Evolutionary conservation across 2,113 vertebrate genomes (phyloP).

Genomic region (Grallaria varia): DNA sequence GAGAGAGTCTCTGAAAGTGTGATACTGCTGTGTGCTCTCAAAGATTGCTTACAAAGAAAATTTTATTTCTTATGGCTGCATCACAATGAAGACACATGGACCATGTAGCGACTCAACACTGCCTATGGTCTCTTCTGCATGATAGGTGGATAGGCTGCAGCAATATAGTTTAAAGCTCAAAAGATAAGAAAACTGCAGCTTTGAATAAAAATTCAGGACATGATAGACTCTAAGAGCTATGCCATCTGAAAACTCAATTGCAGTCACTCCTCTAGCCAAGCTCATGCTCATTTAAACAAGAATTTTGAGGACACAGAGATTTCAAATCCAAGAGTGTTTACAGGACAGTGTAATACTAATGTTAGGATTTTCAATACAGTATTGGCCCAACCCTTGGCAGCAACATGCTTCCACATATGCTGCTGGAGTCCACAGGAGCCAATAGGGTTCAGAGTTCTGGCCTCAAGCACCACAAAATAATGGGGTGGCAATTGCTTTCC

Average conservation of each 20-base stretch:
- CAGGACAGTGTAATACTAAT: background rate
- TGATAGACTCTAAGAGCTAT: background rate
- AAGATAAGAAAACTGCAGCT: background rate
- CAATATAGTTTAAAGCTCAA: background rate
- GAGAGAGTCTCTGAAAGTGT: background rate
- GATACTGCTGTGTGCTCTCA: background rate
- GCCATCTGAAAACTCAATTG: background rate
- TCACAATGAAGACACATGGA: background rate
- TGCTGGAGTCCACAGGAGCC: background rate
- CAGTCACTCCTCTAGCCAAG: background rate
- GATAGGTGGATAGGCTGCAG: background rate
- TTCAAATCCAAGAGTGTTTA: background rate
- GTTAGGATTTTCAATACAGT: background rate
- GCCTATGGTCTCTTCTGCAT: background rate
- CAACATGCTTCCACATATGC: background rate
- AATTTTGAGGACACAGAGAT: background rate
- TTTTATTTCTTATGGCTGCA: background rate
- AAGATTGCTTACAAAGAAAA: background rate
- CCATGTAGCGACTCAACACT: background rate
- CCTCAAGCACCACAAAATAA: background rate
- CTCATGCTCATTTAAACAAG: background rate
- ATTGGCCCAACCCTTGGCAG: background rate
- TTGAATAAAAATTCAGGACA: background rate
- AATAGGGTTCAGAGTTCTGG: rapidly evolving
- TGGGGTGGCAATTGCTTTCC: background rate